These are phyloP conservation scores for Bos taurus DNA, from an alignment of 2,113 vertebrate species.

Conservation along the genomic window ARS-UCD2.0 NC_037347.1:301501-302000, in stretches of 20 bases:
- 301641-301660: background rate
- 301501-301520: constrained; percentile 1
- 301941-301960: background rate
- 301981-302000: background rate
- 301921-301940: background rate
- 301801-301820: background rate
- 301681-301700: background rate
- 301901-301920: background rate
- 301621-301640: background rate
- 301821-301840: background rate
- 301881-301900: background rate
- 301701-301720: background rate
- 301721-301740: background rate
- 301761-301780: background rate
- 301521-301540: constrained; percentile 13
- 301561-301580: background rate
- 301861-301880: background rate
- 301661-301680: background rate
- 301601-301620: background rate
- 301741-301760: constrained; percentile 23
- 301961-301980: background rate
- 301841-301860: background rate
- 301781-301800: background rate
- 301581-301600: background rate
- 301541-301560: constrained; percentile 31